Percentiles rank a stretch among this genome's conserved stretches.
Evolutionary conservation across 2,888 invertebrate species (phyloP).

Genomic region (Portevinia maculata): DNA sequence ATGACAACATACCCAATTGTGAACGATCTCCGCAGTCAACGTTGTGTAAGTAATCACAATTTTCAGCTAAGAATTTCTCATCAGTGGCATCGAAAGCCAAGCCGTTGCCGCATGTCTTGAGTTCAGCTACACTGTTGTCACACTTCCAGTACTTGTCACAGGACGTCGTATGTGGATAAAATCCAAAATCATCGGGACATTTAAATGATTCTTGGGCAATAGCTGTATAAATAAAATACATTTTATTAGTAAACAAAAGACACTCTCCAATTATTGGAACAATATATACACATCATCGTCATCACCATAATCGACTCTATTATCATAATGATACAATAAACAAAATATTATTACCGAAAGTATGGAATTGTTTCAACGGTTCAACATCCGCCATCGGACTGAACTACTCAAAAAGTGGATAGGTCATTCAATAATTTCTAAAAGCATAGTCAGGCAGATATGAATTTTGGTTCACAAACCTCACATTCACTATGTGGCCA

Average conservation of each 20-base stretch:
- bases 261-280: background rate
- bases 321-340: conserved; percentile 15
- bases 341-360: background rate
- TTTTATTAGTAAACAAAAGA: conserved; percentile 1
- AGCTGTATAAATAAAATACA: conserved; percentile 83
- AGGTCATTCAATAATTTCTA: conserved; percentile 6
- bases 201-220: conserved; percentile 93
- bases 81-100: conserved; percentile 95
- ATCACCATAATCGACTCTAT: conserved; percentile 16
- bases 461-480: conserved; percentile 18
- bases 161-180: conserved; percentile 94
- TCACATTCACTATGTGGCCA: conserved; percentile 1
- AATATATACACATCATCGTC: conserved; percentile 13
- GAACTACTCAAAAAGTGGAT: background rate
- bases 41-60: conserved; percentile 97
- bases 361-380: conserved; percentile 27
- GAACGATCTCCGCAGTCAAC: conserved; percentile 95
- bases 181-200: conserved; percentile 97
- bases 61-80: conserved; percentile 94
- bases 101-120: conserved; percentile 97
- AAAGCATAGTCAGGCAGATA: background rate
- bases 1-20: conserved; percentile 88
- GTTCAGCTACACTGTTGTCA: conserved; percentile 92
- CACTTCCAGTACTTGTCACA: conserved; percentile 99
- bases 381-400: conserved; percentile 8